Evolutionary conservation across 2,113 vertebrate species (phyloP).

Genomic region (Psilopogon haemacephalus): DNA sequence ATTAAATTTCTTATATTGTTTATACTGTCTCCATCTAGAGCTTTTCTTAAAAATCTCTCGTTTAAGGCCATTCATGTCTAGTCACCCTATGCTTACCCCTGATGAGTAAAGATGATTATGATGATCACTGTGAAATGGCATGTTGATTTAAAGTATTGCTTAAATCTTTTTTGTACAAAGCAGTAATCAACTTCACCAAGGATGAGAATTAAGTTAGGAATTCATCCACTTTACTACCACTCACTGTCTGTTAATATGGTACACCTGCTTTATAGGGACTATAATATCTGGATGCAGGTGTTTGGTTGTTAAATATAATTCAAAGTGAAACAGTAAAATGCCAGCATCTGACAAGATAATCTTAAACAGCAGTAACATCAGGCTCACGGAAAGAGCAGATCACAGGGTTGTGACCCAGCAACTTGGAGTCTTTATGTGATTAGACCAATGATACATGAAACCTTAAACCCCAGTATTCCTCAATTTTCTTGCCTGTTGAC

Average conservation of each 20-base stretch:
- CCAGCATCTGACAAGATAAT: background rate
- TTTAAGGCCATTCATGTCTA: background rate
- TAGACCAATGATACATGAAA: background rate
- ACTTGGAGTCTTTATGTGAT: background rate
- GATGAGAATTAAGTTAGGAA: background rate
- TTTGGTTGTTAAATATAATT: background rate
- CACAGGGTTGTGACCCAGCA: background rate
- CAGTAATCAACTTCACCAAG: background rate
- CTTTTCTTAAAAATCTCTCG: background rate
- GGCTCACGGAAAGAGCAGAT: background rate
- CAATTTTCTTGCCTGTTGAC: background rate
- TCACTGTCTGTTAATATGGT: background rate
- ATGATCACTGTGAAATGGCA: accelerated
- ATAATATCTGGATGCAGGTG: background rate
- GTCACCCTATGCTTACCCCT: background rate
- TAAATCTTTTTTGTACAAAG: background rate
- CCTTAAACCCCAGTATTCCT: background rate
- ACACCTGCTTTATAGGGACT: accelerated
- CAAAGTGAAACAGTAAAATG: background rate
- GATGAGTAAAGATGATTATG: background rate
- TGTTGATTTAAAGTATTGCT: background rate
- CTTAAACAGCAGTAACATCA: background rate
- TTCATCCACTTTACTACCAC: background rate
- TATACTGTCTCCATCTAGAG: background rate
- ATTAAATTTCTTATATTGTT: background rate